These are phyloP conservation scores for Idaea biselata DNA, from an alignment of 2,888 invertebrate genomes.

Conservation along the genomic window DNA sequence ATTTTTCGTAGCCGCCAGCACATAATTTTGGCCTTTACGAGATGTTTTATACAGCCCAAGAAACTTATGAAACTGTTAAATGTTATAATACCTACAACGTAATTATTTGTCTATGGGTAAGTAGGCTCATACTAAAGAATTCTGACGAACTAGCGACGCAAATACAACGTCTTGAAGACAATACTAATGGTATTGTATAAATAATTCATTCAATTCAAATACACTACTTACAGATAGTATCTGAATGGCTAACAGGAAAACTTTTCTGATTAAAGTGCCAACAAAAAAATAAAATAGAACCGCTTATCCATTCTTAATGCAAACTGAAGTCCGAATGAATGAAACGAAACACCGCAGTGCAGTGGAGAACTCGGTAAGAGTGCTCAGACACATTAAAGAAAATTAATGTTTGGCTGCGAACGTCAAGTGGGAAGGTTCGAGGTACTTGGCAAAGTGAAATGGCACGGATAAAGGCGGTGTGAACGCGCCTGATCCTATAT, in stretches of 20 bases:
- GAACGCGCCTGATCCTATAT: conserved; percentile 68
- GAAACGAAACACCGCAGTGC: conserved; percentile 78
- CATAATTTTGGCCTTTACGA: too few relatives aligned
- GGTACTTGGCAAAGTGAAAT: conserved; percentile 76
- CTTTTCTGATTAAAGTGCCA: conserved; percentile 69
- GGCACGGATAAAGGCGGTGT: conserved; percentile 65
- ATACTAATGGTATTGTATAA: conserved; percentile 38
- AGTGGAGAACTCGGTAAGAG: conserved; percentile 71
- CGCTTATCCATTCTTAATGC: conserved; percentile 74
- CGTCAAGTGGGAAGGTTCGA: conserved; percentile 70
- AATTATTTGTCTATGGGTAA: too few relatives aligned
- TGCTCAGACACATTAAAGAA: conserved; percentile 80
- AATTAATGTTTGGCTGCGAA: conserved; percentile 78
- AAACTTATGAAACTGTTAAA: not conserved
- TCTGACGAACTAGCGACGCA: conserved; percentile 17
- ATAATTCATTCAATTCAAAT: conserved; percentile 49
- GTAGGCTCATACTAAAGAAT: not conserved
- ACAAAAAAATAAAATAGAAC: conserved; percentile 58
- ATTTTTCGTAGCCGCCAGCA: not conserved
- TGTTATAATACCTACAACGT: not conserved
- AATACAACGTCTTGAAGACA: conserved; percentile 21
- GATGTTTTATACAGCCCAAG: too few relatives aligned
- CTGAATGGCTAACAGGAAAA: conserved; percentile 44
- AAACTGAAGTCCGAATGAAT: conserved; percentile 69
- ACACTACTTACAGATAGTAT: conserved; percentile 53